phyloP scores from a whole-genome alignment of 2,888 invertebrate genomes.

The Netelia melanura region DNA sequence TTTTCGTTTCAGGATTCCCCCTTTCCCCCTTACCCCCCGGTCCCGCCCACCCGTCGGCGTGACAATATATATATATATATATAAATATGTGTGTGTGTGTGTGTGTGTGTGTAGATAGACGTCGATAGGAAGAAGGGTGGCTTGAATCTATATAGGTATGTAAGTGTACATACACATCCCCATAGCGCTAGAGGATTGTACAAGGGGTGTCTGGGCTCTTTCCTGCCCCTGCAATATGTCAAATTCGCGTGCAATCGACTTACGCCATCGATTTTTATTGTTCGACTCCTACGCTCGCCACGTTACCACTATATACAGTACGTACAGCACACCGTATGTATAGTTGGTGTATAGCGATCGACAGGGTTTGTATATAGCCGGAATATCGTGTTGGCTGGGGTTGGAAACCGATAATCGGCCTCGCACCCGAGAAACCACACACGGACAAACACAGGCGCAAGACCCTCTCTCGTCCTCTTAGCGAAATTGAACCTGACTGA shows the following conservation, averaged over 20 bases:
- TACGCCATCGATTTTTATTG: slow-evolving; percentile 73
- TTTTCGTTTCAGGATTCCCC: no score
- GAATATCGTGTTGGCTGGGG: slow-evolving; percentile 59
- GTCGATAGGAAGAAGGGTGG: background rate
- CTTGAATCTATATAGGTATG: background rate
- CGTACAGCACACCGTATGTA: background rate
- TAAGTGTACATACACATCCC: slow-evolving; percentile 1
- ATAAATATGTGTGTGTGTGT: background rate
- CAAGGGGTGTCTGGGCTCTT: slow-evolving; percentile 54
- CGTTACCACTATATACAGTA: slow-evolving; percentile 22
- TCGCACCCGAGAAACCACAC: slow-evolving; percentile 65
- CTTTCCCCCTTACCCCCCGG: no score
- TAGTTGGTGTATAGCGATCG: background rate
- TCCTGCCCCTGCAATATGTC: slow-evolving; percentile 71
- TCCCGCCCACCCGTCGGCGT: no score
- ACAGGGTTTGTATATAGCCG: slow-evolving; percentile 25
- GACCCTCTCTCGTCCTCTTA: slow-evolving; percentile 61
- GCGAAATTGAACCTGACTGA: slow-evolving; percentile 71
- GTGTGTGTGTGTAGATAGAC: background rate
- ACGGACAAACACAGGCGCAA: slow-evolving; percentile 25
- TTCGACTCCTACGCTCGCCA: slow-evolving; percentile 63
- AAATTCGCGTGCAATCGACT: slow-evolving; percentile 71
- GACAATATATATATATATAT: background rate
- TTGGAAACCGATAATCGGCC: slow-evolving; percentile 73
- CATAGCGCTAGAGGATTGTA: slow-evolving; percentile 35